phyloP scores from a whole-genome alignment of 2,888 invertebrate species.

The Gandaritis pyraliata region DNA sequence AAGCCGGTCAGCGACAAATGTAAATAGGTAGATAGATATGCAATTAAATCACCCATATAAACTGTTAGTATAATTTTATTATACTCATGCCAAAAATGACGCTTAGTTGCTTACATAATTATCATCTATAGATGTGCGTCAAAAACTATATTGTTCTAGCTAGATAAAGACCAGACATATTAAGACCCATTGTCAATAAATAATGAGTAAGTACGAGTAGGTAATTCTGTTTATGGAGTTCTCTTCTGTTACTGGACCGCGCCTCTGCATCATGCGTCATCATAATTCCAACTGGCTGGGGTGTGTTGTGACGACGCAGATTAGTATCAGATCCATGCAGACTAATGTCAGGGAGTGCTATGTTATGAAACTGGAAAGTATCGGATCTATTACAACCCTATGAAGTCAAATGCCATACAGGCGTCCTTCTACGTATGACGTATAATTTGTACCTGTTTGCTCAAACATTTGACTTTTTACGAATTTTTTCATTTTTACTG shows the following conservation, averaged over 20 bases:
- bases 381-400: too few relatives aligned
- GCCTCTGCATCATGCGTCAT: not conserved
- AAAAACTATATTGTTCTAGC: conserved; percentile 26
- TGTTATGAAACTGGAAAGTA: too few relatives aligned
- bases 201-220: not conserved
- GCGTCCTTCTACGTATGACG: too few relatives aligned
- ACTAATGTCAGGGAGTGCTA: too few relatives aligned
- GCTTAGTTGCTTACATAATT: conserved; percentile 1
- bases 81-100: conserved; percentile 21
- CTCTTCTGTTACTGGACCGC: not conserved
- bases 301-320: too few relatives aligned
- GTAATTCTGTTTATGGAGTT: not conserved
- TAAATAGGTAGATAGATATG: too few relatives aligned
- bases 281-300: not conserved
- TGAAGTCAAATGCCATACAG: too few relatives aligned
- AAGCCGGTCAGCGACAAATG: too few relatives aligned
- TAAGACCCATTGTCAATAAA: not conserved
- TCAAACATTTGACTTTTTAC: too few relatives aligned
- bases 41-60: conserved; percentile 17
- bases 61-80: conserved; percentile 28
- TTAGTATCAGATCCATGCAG: too few relatives aligned
- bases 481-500: too few relatives aligned
- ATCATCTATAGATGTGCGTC: conserved; percentile 25
- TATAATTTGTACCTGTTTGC: too few relatives aligned
- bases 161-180: not conserved